These are phyloP conservation scores for Zoanthus solanderi DNA, from an alignment of 92 coral and sea anemone species.

Conservation along the genomic window DNA sequence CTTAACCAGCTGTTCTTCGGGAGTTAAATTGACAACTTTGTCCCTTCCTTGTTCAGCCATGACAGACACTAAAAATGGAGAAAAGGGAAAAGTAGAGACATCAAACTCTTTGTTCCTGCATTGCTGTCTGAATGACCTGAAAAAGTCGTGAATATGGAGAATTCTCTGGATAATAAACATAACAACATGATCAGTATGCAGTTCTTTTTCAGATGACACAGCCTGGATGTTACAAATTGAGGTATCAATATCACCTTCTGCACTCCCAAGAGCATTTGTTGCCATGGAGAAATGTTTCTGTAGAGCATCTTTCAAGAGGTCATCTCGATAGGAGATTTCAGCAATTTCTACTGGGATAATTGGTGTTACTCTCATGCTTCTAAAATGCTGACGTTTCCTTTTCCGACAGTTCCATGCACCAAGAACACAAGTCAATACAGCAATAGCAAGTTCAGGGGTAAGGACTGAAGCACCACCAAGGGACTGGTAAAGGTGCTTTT, in stretches of 20 bases:
- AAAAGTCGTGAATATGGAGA: conserved; percentile 75
- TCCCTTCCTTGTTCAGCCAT: conserved; percentile 52
- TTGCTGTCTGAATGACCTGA: conserved; percentile 47
- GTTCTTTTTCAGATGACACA: conserved; percentile 53
- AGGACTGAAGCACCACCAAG: conserved; percentile 71
- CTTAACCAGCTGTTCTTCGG: conserved; percentile 25
- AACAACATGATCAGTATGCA: conserved; percentile 57
- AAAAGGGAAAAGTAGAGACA: conserved; percentile 46
- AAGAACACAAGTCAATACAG: conserved; percentile 65
- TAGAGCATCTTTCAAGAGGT: conserved; percentile 23
- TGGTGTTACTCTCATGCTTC: conserved; percentile 48
- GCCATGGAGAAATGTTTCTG: conserved; percentile 36
- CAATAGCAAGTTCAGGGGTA: conserved; percentile 80
- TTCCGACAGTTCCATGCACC: conserved; percentile 74
- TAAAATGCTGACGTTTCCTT: conserved; percentile 33
- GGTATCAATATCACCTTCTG: conserved; percentile 1
- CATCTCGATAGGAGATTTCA: conserved; percentile 33
- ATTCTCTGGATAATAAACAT: conserved; percentile 69
- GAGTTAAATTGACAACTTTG: conserved; percentile 16
- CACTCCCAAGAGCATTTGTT: conserved; percentile 4
- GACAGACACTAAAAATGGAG: conserved; percentile 40
- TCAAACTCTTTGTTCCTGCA: conserved; percentile 75
- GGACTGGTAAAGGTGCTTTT: conserved; percentile 66
- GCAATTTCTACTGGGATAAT: conserved; percentile 64
- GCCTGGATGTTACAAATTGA: conserved; percentile 28